Evolutionary conservation across 2,888 invertebrate species (phyloP), one percentile per base, ranked within the genome.

Genomic region (Aethes cnicana): DNA sequence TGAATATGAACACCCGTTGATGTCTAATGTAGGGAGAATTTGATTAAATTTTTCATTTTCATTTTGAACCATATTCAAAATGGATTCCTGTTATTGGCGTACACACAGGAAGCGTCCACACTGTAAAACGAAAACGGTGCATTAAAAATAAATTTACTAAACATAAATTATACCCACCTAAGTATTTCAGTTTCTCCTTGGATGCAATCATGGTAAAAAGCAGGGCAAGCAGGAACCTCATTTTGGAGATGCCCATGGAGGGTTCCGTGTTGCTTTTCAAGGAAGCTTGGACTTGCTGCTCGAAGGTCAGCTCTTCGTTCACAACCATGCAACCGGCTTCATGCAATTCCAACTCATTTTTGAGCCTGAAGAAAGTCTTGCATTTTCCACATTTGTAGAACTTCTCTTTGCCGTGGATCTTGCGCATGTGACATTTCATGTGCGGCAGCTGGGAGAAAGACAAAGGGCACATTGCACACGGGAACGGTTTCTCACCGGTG

Each of bases 381-480:
- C 96, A 96, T 42, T 92, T 92, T 12, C 88, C 82, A 72, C 96
- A 96, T 70, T 93, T 92, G 69, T 96, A 96, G 0, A 95, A 94
- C 60, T 95, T 94, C 55, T 91, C 91, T 60, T 94, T 92, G 20
- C 95, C 94, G 74, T 96, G 96, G 47, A 96, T 95, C 66, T 94
- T 94, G 55, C 92, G 91, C 95, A 97, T 95, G 74, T 97, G 96
- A 55, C 96, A 95, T 79, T 96, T 96, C 79, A 96, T 92, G 70
- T 96, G 96, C 0, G 96, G 95, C 49, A 96, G 78, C 72, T 96
- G 96, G 0, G 95, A 94, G 75, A 96, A 96, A 1, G 93, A 92
- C 25, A 93, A 91, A 25, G 93, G 92, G 68, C 95, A 95, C 63
- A 94, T 82, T 8, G 92, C 85, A 69, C 94, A 94, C 11, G 68